Evolutionary conservation across 64 coral and sea anemone species (phyloP).

Genomic region (Actinia tenebrosa): DNA sequence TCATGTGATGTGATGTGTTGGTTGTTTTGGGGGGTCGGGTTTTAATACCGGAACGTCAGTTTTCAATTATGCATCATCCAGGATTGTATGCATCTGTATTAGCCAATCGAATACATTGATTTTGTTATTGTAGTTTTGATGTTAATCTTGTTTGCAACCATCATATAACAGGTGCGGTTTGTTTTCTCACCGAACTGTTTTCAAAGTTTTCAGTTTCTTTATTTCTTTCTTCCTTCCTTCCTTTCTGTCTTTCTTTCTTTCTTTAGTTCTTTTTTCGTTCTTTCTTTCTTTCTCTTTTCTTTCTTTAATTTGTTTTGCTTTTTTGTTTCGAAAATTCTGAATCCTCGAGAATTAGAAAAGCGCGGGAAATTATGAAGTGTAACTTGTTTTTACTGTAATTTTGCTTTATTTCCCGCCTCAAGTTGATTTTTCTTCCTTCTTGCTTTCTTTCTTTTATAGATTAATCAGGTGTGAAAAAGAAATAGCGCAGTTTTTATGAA

Average conservation of each 20-base stretch:
- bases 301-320: too few relatives aligned
- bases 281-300: too few relatives aligned
- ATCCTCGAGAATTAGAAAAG: too few relatives aligned
- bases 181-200: neutral
- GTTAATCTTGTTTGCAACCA: neutral
- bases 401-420: too few relatives aligned
- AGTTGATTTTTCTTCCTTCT: too few relatives aligned
- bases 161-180: neutral
- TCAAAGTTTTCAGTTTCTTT: neutral
- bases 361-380: too few relatives aligned
- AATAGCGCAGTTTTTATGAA: too few relatives aligned
- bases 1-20: neutral
- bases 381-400: too few relatives aligned
- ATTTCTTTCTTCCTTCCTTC: neutral
- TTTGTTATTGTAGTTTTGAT: neutral
- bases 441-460: too few relatives aligned
- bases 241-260: neutral
- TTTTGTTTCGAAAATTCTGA: too few relatives aligned
- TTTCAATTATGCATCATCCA: neutral
- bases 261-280: too few relatives aligned
- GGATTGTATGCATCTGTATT: neutral
- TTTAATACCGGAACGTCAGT: neutral
- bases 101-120: neutral
- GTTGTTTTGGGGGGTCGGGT: neutral
- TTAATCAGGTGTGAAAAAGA: too few relatives aligned